These are phyloP conservation scores for Trichechus manatus DNA, from an alignment of 2,113 vertebrate species.

Conservation along the genomic window DNA sequence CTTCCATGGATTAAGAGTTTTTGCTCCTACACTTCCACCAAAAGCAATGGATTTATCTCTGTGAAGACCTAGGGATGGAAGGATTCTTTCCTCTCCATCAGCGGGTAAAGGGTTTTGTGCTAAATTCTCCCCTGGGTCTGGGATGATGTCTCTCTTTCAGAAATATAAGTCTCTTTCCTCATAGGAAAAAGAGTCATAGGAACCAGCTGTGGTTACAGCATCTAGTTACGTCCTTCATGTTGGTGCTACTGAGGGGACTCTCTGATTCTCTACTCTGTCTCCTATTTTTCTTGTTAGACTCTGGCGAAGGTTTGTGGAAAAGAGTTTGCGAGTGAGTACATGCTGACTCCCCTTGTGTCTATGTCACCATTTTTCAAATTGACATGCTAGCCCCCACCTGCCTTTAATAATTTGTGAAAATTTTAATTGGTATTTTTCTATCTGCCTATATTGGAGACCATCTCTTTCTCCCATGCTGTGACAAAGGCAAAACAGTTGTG, in stretches of 20 bases:
- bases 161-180: not conserved
- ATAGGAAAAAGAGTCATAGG: not conserved
- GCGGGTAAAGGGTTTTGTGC: not conserved
- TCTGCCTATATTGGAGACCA: no score
- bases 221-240: not conserved
- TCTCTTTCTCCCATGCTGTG: not conserved
- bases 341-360: not conserved
- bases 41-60: not conserved
- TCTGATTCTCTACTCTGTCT: not conserved
- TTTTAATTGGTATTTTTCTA: not conserved
- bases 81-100: not conserved
- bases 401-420: not conserved
- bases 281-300: not conserved
- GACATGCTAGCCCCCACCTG: not conserved
- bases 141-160: no score
- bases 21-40: not conserved
- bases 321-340: no score
- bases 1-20: not conserved
- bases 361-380: not conserved
- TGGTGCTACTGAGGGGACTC: not conserved
- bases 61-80: not conserved
- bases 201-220: not conserved
- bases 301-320: not conserved
- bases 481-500: not conserved
- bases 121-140: not conserved